Percentiles rank a stretch among this genome's conserved stretches.
Evolutionary conservation across 2,888 invertebrate species (phyloP).

Genomic region (Mythimna loreyi): DNA sequence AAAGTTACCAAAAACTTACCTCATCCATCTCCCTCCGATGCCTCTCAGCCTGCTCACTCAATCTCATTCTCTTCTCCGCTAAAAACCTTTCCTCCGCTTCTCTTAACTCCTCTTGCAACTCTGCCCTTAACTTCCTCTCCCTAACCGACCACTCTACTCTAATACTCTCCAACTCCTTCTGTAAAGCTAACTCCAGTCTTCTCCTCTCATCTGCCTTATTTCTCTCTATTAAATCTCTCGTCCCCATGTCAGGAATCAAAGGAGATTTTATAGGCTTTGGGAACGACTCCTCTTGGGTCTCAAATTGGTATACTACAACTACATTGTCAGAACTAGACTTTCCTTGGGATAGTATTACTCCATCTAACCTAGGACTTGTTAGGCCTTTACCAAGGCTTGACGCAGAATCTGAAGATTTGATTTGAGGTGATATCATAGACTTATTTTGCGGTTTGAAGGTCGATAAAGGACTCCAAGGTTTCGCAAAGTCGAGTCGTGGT

Average conservation of each 20-base stretch:
- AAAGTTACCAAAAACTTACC: slow-evolving; percentile 66
- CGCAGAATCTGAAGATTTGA: slow-evolving; percentile 82
- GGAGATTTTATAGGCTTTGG: slow-evolving; percentile 82
- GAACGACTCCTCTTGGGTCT: slow-evolving; percentile 78
- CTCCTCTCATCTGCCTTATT: slow-evolving; percentile 84
- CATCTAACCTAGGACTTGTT: slow-evolving; percentile 84
- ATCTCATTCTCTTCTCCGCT: slow-evolving; percentile 80
- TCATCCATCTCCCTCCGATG: slow-evolving; percentile 86
- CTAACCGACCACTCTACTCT: slow-evolving; percentile 91
- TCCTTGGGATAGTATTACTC: slow-evolving; percentile 86
- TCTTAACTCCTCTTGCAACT: slow-evolving; percentile 88
- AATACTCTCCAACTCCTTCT: slow-evolving; percentile 89
- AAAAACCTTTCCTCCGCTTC: slow-evolving; percentile 87
- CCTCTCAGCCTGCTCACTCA: slow-evolving; percentile 86
- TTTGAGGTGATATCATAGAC: slow-evolving; percentile 71
- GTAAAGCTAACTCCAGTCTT: slow-evolving; percentile 82
- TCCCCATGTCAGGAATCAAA: slow-evolving; percentile 82
- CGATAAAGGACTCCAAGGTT: slow-evolving; percentile 83
- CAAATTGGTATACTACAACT: slow-evolving; percentile 87
- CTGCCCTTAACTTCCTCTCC: slow-evolving; percentile 90
- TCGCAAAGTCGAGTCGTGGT: slow-evolving; percentile 79
- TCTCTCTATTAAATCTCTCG: slow-evolving; percentile 83
- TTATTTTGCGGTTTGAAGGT: slow-evolving; percentile 82
- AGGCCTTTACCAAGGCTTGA: slow-evolving; percentile 78
- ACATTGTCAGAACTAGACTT: slow-evolving; percentile 86